Evolutionary conservation across 1,140 invertebrate species (phyloP), one percentile per base, ranked within the genome.

Genomic region (Achatina immaculata): DNA sequence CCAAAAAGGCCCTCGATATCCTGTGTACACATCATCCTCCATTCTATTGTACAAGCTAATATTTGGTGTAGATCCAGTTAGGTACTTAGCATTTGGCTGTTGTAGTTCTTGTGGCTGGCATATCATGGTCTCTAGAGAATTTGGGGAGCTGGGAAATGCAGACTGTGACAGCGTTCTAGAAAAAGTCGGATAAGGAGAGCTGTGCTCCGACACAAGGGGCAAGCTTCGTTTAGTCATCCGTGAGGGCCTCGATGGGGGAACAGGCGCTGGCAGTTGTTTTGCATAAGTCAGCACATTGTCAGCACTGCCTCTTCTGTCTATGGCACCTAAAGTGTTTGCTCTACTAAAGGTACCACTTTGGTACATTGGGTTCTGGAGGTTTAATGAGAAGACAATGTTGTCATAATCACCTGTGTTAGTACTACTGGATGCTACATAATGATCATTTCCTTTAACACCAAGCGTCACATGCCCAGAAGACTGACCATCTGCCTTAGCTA

Each of bases 341-440:
- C n/a, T 43, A 43, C 40, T 66, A 28, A 69, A 36, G 21, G 66
- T 80, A 48, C 78, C 40, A 28, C 68, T 51, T 31, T 68, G 48
- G 28, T 71, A 48, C n/a, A 55, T 19, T 34, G 78, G 65, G 48
- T 71, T 43, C 11, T 66, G 31, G 31, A 34, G 43, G 68, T n/a
- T 51, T 14, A 58, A 19, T 24, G 78, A 51, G 48, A 55, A 80
- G 24, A 80, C n/a, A 40, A 80, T 72, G 38, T 80, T 80, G 78
- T 80, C 78, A 55, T 80, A 80, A 68, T 80, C 78, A 24, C 78
- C 78, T 1, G 78, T 80, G 78, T 80, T 72, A 68, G 76, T 78
- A 45, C 62, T 68, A 48, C 65, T 34, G 31, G 40, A n/a, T 45
- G 40, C 28, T 45, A 40, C 31, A 62, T 51, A 76, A 19, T 74